Evolutionary conservation across 2,113 vertebrate species (phyloP), one percentile per base, ranked within the genome.

Genomic region (Eleginops maclovinus): DNA sequence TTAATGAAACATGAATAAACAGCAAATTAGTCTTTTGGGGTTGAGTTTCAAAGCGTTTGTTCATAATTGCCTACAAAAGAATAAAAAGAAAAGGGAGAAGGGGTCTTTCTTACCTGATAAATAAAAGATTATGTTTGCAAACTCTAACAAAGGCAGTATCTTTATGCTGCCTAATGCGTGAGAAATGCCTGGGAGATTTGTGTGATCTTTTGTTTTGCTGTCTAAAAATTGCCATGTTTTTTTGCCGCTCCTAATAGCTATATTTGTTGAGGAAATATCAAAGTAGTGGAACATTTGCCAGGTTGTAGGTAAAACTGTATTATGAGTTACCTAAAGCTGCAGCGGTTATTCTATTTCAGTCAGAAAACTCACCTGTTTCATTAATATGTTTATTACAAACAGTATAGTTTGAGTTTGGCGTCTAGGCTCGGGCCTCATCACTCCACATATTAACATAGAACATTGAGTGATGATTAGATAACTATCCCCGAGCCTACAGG

Each of bases 1-100:
- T 85, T 68, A 79, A 71, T 86, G 74, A 55, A 88, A 84, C 72
- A 62, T 63, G 72, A 87, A 72, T 72, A 79, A 81, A 86, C 71
- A 62, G 64, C 55, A 67, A 72, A 83, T 79, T 22, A 62, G 58
- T 75, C 67, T 75, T 59, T 65, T 22, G 72, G 81, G 41, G 31
- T 5, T 17, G 71, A 54, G 73, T 47, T 84, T 59, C 63, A 66
- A 60, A 77, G 67, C 60, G 16, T 22, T 36, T 61, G 72, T 75
- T 89, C 28, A 19, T 81, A 65, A 86, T 59, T 47, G 58, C 26
- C 43, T 36, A 76, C 66, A 54, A 69, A 46, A 66, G 58, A 77
- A 74, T n/a, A 74, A 66, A 83, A 64, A 26, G 64, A 40, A 40
- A 46, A 1, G 40, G 15, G 59, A 76, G 66, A 28, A 17, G 43